These are phyloP conservation scores for Eumerus sabulonum DNA, from an alignment of 2,888 invertebrate species.

Conservation along the genomic window DNA sequence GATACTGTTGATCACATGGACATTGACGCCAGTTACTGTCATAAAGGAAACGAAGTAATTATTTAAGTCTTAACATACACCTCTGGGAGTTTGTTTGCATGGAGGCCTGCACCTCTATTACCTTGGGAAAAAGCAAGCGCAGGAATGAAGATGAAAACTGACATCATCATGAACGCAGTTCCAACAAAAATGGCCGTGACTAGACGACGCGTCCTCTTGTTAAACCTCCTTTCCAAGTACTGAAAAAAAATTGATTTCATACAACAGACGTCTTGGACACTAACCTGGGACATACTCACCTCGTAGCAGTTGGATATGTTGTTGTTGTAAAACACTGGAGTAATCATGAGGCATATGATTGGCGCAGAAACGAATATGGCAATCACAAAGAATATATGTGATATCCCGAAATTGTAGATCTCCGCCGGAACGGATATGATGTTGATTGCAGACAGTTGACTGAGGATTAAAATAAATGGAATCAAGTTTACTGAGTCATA, in stretches of 20 bases:
- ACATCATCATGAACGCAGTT: conserved; percentile 73
- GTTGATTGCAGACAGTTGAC: conserved; percentile 81
- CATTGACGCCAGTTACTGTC: conserved; percentile 79
- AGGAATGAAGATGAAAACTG: conserved; percentile 76
- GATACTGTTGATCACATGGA: conserved; percentile 79
- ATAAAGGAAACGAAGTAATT: background rate
- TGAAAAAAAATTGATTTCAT: no score
- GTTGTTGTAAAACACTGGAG: conserved; percentile 80
- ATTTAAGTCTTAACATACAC: no score
- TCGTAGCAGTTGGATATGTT: conserved; percentile 80
- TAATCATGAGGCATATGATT: conserved; percentile 76
- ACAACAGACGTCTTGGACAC: no score
- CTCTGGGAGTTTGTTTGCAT: no score
- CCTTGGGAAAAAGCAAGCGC: conserved; percentile 77
- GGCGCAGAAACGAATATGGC: conserved; percentile 77
- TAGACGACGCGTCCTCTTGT: conserved; percentile 73
- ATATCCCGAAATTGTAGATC: conserved; percentile 80
- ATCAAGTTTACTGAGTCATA: no score
- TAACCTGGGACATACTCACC: conserved; percentile 75
- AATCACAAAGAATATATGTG: conserved; percentile 77
- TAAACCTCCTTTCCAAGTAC: conserved; percentile 77
- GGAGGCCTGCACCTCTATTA: no score
- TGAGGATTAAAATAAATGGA: conserved; percentile 73
- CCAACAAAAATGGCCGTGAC: conserved; percentile 74
- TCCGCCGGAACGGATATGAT: conserved; percentile 81